Evolutionary conservation across 2,888 invertebrate genomes (phyloP), one percentile per base, ranked within the genome.

Genomic region (Brenthis ino): DNA sequence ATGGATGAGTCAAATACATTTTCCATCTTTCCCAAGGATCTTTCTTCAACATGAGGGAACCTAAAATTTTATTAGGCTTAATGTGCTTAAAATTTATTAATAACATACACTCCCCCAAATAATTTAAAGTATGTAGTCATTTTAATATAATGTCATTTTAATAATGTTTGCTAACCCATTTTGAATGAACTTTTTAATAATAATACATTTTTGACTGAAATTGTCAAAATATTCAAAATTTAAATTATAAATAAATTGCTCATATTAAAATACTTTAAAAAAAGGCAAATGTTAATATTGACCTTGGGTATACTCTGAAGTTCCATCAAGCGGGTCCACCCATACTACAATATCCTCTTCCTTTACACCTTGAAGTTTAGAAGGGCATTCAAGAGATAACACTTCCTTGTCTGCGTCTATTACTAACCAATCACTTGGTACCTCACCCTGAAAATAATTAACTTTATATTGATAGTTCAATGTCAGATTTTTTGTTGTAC

Each of bases 241-340:
- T 43, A 43, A 43, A 43, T 8, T 43, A 8, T 43, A 11, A 43
- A 43, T 43, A 43, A 11, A 43, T 43, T 43, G 8, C 37, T 43
- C 37, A 43, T 11, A 43, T 43, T 43, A 43, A 43, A 43, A 11
- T 8, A 11, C 11, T 43, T 43, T 43, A 2, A 43, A 11, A 11
- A 43, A 43, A 43, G 37, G 37, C 37, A 43, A 43, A 37, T 8
- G 37, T 37, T 37, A 37, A 37, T 37, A 43, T 43, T 43, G 37
- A 96, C 96, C 96, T 94, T 99, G 97, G n/a, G 99, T 98, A 81
- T 98, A 99, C 89, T 99, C 99, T 6, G 97, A 95, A 28, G 99
- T 99, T 51, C 99, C 99, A 94, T 99, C 99, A 11, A 99, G 91
- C 1, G 99, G 99, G 93, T 99, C 99, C 0, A 99, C 98, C 99